Percentiles rank a stretch among this genome's conserved stretches.
Conservation (phyloP, 2,797 vertebrate species). For the Anguilla obscura region DNA sequence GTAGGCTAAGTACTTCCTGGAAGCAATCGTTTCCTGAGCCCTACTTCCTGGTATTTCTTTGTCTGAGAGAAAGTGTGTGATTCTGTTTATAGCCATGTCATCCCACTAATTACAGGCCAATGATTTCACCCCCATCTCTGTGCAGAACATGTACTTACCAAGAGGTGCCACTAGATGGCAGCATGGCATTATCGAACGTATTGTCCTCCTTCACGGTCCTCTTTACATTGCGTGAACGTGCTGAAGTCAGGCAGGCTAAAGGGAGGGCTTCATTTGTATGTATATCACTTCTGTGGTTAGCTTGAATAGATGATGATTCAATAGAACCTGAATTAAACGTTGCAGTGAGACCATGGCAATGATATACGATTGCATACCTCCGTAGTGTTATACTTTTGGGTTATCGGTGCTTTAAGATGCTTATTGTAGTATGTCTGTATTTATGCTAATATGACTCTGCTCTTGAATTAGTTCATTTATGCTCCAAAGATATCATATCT, state of each 20-base stretch:
- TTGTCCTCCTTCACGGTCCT: background rate
- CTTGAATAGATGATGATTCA: background rate
- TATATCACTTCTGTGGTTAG: background rate
- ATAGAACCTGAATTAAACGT: background rate
- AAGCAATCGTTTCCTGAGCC: background rate
- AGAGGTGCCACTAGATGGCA: slow-evolving; percentile 16
- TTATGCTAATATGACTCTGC: background rate
- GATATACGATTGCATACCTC: background rate
- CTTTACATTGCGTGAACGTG: background rate
- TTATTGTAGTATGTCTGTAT: background rate
- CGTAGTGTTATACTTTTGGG: background rate
- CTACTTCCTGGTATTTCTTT: background rate
- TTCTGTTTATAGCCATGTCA: background rate
- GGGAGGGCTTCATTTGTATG: background rate
- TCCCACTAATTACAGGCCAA: background rate
- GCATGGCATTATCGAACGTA: background rate
- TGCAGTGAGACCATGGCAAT: background rate
- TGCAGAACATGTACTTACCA: background rate
- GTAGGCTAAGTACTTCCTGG: background rate
- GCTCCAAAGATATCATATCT: background rate
- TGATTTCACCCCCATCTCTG: background rate
- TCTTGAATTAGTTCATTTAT: background rate
- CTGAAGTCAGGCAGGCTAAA: background rate
- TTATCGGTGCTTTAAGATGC: background rate
- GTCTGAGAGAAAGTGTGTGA: background rate